Base-by-base conservation (phyloP, 2,888 invertebrate genomes). In the Idaea biselata region DNA sequence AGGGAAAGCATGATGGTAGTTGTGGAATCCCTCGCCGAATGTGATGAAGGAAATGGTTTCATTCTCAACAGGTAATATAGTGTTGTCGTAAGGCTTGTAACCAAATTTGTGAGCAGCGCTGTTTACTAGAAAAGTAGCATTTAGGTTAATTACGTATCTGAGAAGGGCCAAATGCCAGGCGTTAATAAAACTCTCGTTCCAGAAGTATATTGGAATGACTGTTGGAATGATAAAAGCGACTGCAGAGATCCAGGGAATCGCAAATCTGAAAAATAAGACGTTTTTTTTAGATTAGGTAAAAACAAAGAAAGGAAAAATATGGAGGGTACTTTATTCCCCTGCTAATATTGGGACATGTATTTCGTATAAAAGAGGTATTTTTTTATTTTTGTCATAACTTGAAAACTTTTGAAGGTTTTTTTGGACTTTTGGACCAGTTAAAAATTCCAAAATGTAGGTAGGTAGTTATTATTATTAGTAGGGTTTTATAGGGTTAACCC, bases 31-130 rank as follows among this genome's bases (percentile, higher is more conserved):
- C 64, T 83, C 83, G 0, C 84, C 84, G 1, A 76, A 67, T 0
- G 76, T 66, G 0, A 75, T 2, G 0, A 79, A 11, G 0, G 73
- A 69, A 0, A 79, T 66, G 0, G 68, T 1, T 0, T 75, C 25
- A 18, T 72, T 80, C 25, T 83, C 79, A 0, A 66, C 58, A 0
- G 84, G 75, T 1, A 59, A 33, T 0, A 82, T 77, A 6, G 58
- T 67, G 68, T 74, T 80, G 62, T 95, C 90, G 66, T 91, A 91
- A 0, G 91, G 89, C 56, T 77, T 85, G 60, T 79, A 78, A 6
- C 91, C 92, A 83, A 84, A 89, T 14, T 85, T 69, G 77, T 95
- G 95, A 7, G 95, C 94, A 1, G 93, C 89, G 69, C 94, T 94
- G 86, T 95, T 95, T n/a, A 95, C 94, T 8, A 93, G 78, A 93